Evolutionary conservation across 2,113 vertebrate species (phyloP), one percentile per base, ranked within the genome.

Genomic region (Dasyurus viverrinus): DNA sequence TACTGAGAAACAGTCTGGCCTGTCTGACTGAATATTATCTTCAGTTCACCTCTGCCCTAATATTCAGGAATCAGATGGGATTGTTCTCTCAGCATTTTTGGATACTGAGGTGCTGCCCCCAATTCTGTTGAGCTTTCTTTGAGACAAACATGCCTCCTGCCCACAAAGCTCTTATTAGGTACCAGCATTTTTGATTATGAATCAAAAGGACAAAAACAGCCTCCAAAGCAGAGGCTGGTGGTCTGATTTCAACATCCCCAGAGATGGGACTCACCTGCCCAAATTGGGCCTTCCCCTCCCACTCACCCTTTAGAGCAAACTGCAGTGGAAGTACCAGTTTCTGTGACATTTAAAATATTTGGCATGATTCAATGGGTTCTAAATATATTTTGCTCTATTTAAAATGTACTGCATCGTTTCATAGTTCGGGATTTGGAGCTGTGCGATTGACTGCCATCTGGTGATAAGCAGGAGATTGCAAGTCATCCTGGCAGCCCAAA

Each of bases 401-500:
- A 91, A 57, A 92, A 91, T 89, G 7, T 60, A 23, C 12, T 76
- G 19, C 27, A 89, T 92, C 57, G 42, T 92, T 6, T 54, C 94
- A 36, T 42, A n/a, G 19, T 54, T 50, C 5, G 27, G 89, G n/a
- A 92, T 93, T 92, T 94, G 50, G 53, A 92, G 27, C 50, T 95
- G 54, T 94, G 91, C 60, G 94, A n/a, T 95, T 95, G 92, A 92
- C 93, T 96, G 90, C 76, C 90, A 91, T n/a, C 54, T 96, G 94
- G 54, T 92, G 48, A 96, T 30, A 53, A 30, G 12, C 23, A 0
- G 6, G 68, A 84, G 68, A 84, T 84, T 84, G 16, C 68, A 84
- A 84, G n/a, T 84, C 7, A 22, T 42, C 16, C 68, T 42, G 6
- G 8, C 16, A 19, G 22, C 22, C 16, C 22, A 84, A 16, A 7